These are phyloP conservation scores for Channa argus DNA, from an alignment of 2,113 vertebrate genomes.

Conservation along the genomic window DNA sequence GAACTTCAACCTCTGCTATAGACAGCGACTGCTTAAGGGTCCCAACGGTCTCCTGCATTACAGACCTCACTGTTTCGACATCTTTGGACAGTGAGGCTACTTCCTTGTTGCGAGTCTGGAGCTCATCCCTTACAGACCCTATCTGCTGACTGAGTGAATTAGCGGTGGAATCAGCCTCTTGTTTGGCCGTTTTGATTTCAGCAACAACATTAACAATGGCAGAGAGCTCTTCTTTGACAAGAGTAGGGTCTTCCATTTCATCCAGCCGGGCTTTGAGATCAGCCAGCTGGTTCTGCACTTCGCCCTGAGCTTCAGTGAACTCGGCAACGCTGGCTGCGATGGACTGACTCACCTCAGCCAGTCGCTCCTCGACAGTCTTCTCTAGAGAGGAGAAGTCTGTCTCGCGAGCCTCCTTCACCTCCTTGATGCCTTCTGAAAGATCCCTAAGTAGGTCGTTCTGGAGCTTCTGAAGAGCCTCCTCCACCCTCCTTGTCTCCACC, in stretches of 20 bases:
- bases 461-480: slow-evolving; percentile 93
- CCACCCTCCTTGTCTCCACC: slow-evolving; percentile 88
- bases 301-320: slow-evolving; percentile 90
- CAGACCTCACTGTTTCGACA: slow-evolving; percentile 86
- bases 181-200: slow-evolving; percentile 82
- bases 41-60: slow-evolving; percentile 83
- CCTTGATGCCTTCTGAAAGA: slow-evolving; percentile 89
- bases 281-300: slow-evolving; percentile 88
- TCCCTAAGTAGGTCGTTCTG: slow-evolving; percentile 93
- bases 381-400: slow-evolving; percentile 92
- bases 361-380: slow-evolving; percentile 91
- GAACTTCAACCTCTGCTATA: slow-evolving; percentile 74
- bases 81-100: slow-evolving; percentile 89
- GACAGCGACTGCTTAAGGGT: slow-evolving; percentile 84
- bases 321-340: slow-evolving; percentile 90
- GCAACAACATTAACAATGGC: slow-evolving; percentile 82
- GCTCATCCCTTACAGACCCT: slow-evolving; percentile 86
- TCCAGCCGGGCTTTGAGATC: slow-evolving; percentile 87
- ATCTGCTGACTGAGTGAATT: slow-evolving; percentile 86
- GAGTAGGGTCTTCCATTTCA: slow-evolving; percentile 76
- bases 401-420: slow-evolving; percentile 92
- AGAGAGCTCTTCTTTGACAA: slow-evolving; percentile 83
- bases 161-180: slow-evolving; percentile 78
- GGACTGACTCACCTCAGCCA: slow-evolving; percentile 92
- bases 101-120: slow-evolving; percentile 92